phyloP scores from a whole-genome alignment of 2,113 vertebrate species.

The Cyprinodon brontotheroides region DNA sequence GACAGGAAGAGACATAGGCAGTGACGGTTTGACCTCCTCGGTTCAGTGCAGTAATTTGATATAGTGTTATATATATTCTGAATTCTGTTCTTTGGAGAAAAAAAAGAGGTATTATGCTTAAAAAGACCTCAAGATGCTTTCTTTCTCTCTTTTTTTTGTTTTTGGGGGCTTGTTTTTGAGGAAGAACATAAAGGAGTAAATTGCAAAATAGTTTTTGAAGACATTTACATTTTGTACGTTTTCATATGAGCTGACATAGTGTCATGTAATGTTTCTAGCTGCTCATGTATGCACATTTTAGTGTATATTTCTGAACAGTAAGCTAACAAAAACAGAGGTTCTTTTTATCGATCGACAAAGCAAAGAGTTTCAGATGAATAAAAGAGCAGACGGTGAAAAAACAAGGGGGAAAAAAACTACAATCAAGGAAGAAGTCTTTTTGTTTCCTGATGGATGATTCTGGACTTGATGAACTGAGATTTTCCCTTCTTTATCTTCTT shows the following conservation, averaged over 20 bases:
- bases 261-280: constrained; percentile 97
- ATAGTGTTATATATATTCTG: constrained; percentile 90
- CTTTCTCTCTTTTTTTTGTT: constrained; percentile 70
- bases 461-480: constrained; percentile 80
- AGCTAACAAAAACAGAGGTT: constrained; percentile 88
- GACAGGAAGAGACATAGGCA: constrained; percentile 41
- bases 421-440: constrained; percentile 78
- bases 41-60: constrained; percentile 88
- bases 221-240: constrained; percentile 99
- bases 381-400: constrained; percentile 80
- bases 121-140: constrained; percentile 85
- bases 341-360: constrained; percentile 91
- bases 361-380: constrained; percentile 84
- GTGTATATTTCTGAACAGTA: constrained; percentile 98
- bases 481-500: constrained; percentile 30
- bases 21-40: constrained; percentile 83
- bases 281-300: constrained; percentile 97
- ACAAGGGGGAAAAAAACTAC: constrained; percentile 70
- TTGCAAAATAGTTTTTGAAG: constrained; percentile 94
- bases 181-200: constrained; percentile 88
- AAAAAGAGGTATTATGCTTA: constrained; percentile 89
- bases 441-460: constrained; percentile 85
- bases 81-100: constrained; percentile 82
- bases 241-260: constrained; percentile 98
- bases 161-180: constrained; percentile 91